Evolutionary conservation across 2,113 vertebrate species (phyloP).

Genomic region (Tiliqua scincoides): DNA sequence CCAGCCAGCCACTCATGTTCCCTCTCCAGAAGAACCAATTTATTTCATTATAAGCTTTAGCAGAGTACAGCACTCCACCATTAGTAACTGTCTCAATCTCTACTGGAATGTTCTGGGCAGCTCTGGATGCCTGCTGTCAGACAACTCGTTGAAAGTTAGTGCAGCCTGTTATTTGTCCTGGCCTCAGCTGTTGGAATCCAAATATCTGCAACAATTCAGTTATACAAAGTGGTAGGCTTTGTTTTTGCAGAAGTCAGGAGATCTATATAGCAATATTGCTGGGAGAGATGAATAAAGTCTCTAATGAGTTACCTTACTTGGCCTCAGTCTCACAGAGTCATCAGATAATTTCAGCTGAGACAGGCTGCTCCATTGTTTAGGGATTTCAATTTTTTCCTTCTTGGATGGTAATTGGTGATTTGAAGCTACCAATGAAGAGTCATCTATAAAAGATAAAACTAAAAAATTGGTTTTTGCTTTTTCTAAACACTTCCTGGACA

Average conservation of each 20-base stretch:
- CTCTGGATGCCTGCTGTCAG: neutral
- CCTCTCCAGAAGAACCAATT: no score
- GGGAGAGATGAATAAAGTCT: neutral
- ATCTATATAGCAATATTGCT: neutral
- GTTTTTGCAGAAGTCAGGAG: conserved; percentile 9
- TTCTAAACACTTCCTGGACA: neutral
- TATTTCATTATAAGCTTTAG: no score
- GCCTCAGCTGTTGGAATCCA: neutral
- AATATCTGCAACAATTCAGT: conserved; percentile 1
- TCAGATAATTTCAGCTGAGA: conserved; percentile 39
- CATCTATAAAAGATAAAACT: conserved; percentile 51
- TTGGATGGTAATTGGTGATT: conserved; percentile 49
- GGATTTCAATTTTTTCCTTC: conserved; percentile 66
- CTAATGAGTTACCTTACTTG: conserved; percentile 76
- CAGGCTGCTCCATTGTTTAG: conserved; percentile 81
- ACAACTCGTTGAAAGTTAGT: neutral
- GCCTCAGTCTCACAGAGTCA: conserved; percentile 62
- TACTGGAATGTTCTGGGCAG: neutral
- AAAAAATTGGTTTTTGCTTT: neutral
- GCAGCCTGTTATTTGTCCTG: neutral
- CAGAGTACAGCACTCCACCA: no score
- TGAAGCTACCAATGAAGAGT: conserved; percentile 30
- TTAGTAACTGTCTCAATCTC: neutral
- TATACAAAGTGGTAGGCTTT: neutral
- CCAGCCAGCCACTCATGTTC: no score